Evolutionary conservation across 2,113 vertebrate genomes (phyloP).

Genomic region (Cavia porcellus): DNA sequence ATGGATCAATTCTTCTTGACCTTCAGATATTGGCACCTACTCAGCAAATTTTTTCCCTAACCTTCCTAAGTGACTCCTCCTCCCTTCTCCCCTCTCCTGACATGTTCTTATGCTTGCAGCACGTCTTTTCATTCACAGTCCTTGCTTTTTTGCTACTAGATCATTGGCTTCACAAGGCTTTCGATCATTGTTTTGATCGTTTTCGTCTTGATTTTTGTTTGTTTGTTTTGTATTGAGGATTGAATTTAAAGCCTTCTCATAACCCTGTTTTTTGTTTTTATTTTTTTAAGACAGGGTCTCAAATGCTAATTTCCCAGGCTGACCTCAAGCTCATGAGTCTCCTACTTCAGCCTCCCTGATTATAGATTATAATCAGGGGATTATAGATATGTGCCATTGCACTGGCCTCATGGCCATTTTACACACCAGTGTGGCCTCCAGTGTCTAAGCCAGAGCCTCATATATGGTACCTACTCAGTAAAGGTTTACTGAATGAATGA

Average conservation of each 20-base stretch:
- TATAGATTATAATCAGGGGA: background rate
- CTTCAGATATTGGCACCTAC: background rate
- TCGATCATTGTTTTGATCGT: background rate
- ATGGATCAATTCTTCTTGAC: conserved; percentile 45
- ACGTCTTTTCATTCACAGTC: background rate
- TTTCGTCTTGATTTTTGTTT: background rate
- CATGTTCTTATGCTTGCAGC: conserved; percentile 33
- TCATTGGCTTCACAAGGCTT: background rate
- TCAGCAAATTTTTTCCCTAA: conserved; percentile 4
- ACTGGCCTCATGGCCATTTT: background rate
- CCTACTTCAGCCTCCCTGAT: background rate
- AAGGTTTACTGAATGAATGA: background rate
- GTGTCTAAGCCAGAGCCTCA: background rate
- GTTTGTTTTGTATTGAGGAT: background rate
- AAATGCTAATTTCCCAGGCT: background rate
- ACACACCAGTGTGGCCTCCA: background rate
- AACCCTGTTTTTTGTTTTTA: background rate
- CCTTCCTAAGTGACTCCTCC: background rate
- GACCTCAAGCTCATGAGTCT: background rate
- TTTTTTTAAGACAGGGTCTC: background rate
- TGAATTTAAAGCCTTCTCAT: background rate
- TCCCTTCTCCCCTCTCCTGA: conserved; percentile 34
- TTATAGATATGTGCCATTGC: background rate
- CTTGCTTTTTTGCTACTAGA: background rate
- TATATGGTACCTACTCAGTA: background rate